Percentiles rank a stretch among this genome's conserved stretches.
Evolutionary conservation across 2,888 invertebrate genomes (phyloP).

Genomic region (Sarcophaga rosellei): DNA sequence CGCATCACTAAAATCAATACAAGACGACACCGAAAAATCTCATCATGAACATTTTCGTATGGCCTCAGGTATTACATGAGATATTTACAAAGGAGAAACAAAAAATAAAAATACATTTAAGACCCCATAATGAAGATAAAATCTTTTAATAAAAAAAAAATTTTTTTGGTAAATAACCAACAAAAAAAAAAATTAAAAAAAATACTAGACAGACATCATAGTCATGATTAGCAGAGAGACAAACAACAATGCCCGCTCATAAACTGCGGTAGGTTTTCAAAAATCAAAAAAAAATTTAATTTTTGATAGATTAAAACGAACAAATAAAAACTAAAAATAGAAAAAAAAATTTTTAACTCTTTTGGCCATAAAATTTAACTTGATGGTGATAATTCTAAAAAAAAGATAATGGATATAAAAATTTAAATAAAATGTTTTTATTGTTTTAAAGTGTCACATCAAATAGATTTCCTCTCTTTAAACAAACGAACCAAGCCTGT

Average conservation of each 20-base stretch:
- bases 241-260: not conserved
- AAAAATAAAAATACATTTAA: not conserved
- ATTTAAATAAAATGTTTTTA: no score
- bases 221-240: not conserved
- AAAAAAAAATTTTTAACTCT: not conserved
- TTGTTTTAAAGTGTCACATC: no score
- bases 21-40: not conserved
- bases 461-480: no score
- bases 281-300: no score
- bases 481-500: no score
- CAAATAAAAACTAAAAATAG: not conserved
- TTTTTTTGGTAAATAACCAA: not conserved
- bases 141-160: not conserved
- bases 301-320: not conserved
- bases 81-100: not conserved
- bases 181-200: not conserved
- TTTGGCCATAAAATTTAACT: no score
- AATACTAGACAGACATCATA: slow-evolving; percentile 1
- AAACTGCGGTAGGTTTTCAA: slow-evolving; percentile 22
- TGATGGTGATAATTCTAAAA: not conserved
- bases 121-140: not conserved
- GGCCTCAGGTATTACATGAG: slow-evolving; percentile 17
- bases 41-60: not conserved
- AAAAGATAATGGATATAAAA: not conserved
- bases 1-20: slow-evolving; percentile 16